A percentile compares a stretch with the other conserved stretches of the same genome.
Evolutionary conservation across 2,113 vertebrate species (phyloP).

Genomic region (Meles meles): DNA sequence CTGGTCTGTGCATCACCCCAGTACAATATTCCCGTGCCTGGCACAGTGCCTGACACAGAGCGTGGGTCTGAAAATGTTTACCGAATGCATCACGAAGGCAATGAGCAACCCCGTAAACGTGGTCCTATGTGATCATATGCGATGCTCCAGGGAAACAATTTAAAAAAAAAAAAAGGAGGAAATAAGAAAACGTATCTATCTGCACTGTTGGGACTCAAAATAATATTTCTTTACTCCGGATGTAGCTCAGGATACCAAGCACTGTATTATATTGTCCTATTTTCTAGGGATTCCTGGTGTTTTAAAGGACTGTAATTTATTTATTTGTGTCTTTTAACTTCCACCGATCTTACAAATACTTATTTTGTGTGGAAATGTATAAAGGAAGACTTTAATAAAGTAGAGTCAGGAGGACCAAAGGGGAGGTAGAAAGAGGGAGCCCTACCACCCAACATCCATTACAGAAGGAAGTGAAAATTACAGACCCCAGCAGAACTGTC

Average conservation of each 20-base stretch:
- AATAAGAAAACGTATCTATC: background rate
- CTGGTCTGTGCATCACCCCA: background rate
- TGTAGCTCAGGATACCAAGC: background rate
- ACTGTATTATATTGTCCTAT: accelerated
- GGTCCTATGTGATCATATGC: accelerated
- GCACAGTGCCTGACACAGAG: background rate
- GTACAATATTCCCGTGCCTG: accelerated
- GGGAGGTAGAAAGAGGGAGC: background rate
- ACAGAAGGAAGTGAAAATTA: background rate
- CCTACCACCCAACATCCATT: background rate
- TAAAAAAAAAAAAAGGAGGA: background rate
- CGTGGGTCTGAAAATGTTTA: background rate
- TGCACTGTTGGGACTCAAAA: background rate
- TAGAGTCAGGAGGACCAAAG: background rate
- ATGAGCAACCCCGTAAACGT: background rate
- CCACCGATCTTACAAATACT: background rate
- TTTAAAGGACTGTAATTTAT: background rate
- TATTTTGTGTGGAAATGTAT: background rate
- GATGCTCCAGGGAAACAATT: background rate
- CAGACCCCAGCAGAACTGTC: background rate
- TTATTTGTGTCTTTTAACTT: background rate
- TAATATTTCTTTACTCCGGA: background rate
- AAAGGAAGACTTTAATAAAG: background rate
- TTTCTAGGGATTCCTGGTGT: background rate
- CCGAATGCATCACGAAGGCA: accelerated